Evolutionary conservation across 2,113 vertebrate species (phyloP), one percentile per base, ranked within the genome.

Genomic region (Chaetura pelagica): DNA sequence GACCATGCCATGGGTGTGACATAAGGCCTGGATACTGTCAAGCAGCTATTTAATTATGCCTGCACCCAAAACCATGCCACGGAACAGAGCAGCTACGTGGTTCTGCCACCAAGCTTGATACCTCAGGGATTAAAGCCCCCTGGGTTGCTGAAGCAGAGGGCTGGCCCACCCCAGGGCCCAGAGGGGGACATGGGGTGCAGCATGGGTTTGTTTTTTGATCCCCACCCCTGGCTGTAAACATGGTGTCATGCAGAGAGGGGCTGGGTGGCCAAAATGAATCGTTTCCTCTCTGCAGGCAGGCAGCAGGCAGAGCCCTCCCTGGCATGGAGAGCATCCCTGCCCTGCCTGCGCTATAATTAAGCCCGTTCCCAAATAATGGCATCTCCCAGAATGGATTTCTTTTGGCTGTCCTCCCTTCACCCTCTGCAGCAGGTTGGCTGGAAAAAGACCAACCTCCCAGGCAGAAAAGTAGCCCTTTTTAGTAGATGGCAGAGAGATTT

Each of bases 151-250:
- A 84, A 89, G 34, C 23, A 54, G 8, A 42, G 62, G 58, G 9
- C 38, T 27, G 35, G 44, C 58, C 49, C 22, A 3, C 52, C 30
- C 81, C 62, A 29, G 4, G 48, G 42, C 76, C 80, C 66, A 55
- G 82, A 94, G 81, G 77, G 80, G 57, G 27, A 49, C 51, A 4
- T 1, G 0, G 51, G 32, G 88, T 24, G 44, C 18, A 19, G 44
- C 44, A 19, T 17, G 44, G 49, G 49, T 49, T 49, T 20, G 22
- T 22, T 49, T 49, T 49, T 6, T 49, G 58, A 10, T 92, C 89
- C 44, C 97, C 87, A 93, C 87, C 59, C 61, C 40, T 61, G 63
- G 61, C 97, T 96, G 96, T 97, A 98, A 98, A 98, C 92, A 95
- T 64, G 54, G 87, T 96, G 96, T 97, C 96, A 84, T 63, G 81